Evolutionary conservation across 2,113 vertebrate genomes (phyloP).

Genomic region (Pelusios castaneus): DNA sequence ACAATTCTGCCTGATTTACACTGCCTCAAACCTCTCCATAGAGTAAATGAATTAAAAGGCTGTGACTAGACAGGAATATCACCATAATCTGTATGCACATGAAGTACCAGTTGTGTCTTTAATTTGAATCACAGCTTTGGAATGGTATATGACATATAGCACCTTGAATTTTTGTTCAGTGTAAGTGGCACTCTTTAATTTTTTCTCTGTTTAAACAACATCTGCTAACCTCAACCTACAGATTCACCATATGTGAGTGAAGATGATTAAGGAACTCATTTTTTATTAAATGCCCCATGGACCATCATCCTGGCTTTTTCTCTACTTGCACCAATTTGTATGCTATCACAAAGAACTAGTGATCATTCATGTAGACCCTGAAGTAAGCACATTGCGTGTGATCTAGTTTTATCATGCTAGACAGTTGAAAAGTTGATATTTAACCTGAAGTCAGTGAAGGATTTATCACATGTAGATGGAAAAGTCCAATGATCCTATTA

Average conservation of each 20-base stretch:
- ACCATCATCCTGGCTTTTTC: neutral
- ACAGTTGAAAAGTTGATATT: fast-evolving
- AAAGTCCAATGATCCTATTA: neutral
- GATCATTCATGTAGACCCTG: neutral
- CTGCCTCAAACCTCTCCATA: neutral
- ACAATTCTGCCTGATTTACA: neutral
- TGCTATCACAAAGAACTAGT: neutral
- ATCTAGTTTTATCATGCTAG: neutral
- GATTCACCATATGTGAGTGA: neutral
- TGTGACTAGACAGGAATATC: fast-evolving
- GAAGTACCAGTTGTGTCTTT: neutral
- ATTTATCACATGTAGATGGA: neutral
- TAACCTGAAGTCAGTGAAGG: neutral
- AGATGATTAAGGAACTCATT: neutral
- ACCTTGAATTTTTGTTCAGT: neutral
- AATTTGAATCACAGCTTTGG: neutral
- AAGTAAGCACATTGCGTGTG: neutral
- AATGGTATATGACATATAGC: neutral
- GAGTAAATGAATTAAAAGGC: neutral
- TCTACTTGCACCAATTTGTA: neutral
- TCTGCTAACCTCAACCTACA: neutral
- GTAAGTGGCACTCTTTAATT: neutral
- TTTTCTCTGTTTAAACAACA: neutral
- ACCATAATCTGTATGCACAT: neutral
- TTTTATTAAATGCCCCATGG: neutral